phyloP scores from a whole-genome alignment of 2,797 vertebrate species.

The Philypnodon macrostomus region DNA sequence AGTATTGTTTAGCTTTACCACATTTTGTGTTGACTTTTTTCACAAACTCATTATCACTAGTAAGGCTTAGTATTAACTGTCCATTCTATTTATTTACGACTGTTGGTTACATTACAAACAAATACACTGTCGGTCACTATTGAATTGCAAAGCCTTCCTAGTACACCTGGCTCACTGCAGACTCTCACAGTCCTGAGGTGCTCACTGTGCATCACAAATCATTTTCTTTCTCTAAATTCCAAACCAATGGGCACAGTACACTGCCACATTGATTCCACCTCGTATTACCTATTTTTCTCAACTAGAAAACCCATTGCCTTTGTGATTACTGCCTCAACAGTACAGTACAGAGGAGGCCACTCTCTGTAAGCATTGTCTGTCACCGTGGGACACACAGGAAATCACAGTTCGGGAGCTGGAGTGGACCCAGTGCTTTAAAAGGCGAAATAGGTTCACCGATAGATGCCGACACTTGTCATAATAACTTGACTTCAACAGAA shows the following conservation, averaged over 20 bases:
- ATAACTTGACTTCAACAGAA: slow-evolving; percentile 18
- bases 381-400: slow-evolving; percentile 31
- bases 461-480: slow-evolving; percentile 19
- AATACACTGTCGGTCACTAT: background rate
- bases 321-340: slow-evolving; percentile 40
- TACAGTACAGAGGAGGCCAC: slow-evolving; percentile 12
- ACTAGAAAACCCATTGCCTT: slow-evolving; percentile 40
- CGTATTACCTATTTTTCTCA: slow-evolving; percentile 41
- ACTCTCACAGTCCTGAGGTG: background rate
- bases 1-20: too few species aligned
- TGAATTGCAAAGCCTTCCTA: background rate
- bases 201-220: slow-evolving; percentile 33
- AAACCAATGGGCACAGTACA: slow-evolving; percentile 20
- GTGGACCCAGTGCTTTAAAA: slow-evolving; percentile 20
- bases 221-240: slow-evolving; percentile 31
- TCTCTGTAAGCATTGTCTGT: slow-evolving; percentile 28
- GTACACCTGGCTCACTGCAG: background rate
- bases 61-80: too few species aligned
- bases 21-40: too few species aligned
- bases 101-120: too few species aligned
- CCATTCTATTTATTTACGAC: too few species aligned
- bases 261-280: slow-evolving; percentile 25
- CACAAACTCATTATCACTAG: too few species aligned
- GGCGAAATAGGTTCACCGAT: slow-evolving; percentile 16
- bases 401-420: slow-evolving; percentile 31